Conservation (phyloP, 2,888 invertebrate genomes). For the Tetrapedia diversipes region DNA sequence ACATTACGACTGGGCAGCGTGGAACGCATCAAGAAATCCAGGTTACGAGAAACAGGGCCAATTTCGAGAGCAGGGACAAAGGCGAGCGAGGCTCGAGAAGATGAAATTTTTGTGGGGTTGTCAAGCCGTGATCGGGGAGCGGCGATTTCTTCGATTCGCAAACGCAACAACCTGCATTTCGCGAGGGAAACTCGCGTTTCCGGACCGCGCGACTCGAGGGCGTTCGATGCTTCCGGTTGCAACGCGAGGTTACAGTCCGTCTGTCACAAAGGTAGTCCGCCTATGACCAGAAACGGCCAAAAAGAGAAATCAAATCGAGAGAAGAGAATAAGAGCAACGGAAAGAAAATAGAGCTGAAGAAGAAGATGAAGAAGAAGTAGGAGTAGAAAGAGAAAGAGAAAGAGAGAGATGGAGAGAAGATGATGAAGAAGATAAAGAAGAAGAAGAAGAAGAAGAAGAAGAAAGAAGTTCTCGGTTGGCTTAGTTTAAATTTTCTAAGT, state of each 20-base stretch:
- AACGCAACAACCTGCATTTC: constrained; percentile 42
- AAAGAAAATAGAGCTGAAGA: constrained; percentile 12
- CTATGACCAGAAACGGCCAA: constrained; percentile 25
- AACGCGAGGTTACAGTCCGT: constrained; percentile 39
- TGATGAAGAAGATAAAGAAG: constrained; percentile 6
- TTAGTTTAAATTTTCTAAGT: constrained; percentile 66
- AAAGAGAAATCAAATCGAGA: constrained; percentile 18
- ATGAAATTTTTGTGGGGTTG: neutral
- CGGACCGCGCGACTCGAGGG: constrained; percentile 9
- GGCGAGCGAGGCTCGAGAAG: neutral
- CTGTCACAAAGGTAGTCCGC: constrained; percentile 21
- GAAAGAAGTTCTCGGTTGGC: constrained; percentile 55
- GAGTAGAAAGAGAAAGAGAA: constrained; percentile 9
- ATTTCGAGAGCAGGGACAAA: neutral
- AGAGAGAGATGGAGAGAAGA: constrained; percentile 4
- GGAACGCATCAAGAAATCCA: constrained; percentile 39
- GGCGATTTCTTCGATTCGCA: constrained; percentile 7
- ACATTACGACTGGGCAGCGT: constrained; percentile 33
- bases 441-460: constrained; percentile 14
- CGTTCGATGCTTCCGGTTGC: constrained; percentile 31
- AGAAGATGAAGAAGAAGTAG: neutral
- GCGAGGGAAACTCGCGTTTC: constrained; percentile 39
- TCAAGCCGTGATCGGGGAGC: neutral
- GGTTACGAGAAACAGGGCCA: constrained; percentile 6
- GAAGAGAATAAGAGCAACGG: constrained; percentile 7